A percentile compares a stretch with the other conserved stretches of the same genome.
phyloP scores from a whole-genome alignment of 2,888 invertebrate species.

The Unio pictorum region DNA sequence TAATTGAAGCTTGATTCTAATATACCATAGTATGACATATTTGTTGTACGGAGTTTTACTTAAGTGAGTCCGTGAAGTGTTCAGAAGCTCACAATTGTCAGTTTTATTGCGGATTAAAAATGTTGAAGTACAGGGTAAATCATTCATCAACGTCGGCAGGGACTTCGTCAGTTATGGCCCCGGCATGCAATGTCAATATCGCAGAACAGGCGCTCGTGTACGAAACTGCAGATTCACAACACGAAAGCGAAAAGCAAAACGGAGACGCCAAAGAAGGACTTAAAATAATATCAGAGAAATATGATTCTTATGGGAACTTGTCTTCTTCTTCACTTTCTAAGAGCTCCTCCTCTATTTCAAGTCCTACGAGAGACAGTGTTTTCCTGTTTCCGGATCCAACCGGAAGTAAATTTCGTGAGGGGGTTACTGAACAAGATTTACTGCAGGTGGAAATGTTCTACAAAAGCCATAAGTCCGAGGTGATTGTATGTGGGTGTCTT shows the following conservation, averaged over 20 bases:
- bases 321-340: slow-evolving; percentile 22
- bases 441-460: slow-evolving; percentile 69
- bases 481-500: slow-evolving; percentile 83
- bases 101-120: too few relatives aligned
- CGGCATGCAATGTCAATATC: too few relatives aligned
- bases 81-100: too few relatives aligned
- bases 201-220: too few relatives aligned
- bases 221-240: too few relatives aligned
- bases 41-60: too few relatives aligned
- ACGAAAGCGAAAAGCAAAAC: not conserved
- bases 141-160: too few relatives aligned
- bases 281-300: slow-evolving; percentile 60
- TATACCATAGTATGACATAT: too few relatives aligned
- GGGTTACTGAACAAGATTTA: slow-evolving; percentile 62
- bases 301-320: slow-evolving; percentile 62
- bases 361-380: slow-evolving; percentile 21
- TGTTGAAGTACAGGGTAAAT: too few relatives aligned
- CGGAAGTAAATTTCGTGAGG: slow-evolving; percentile 46
- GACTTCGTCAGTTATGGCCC: too few relatives aligned
- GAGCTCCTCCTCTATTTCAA: slow-evolving; percentile 13
- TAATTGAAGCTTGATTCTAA: too few relatives aligned
- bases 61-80: too few relatives aligned
- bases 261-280: slow-evolving; percentile 46
- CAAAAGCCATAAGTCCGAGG: slow-evolving; percentile 83
- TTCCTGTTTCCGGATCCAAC: slow-evolving; percentile 20